Evolutionary conservation across 2,113 vertebrate genomes (phyloP).

Genomic region (Eupsittula cactorum): DNA sequence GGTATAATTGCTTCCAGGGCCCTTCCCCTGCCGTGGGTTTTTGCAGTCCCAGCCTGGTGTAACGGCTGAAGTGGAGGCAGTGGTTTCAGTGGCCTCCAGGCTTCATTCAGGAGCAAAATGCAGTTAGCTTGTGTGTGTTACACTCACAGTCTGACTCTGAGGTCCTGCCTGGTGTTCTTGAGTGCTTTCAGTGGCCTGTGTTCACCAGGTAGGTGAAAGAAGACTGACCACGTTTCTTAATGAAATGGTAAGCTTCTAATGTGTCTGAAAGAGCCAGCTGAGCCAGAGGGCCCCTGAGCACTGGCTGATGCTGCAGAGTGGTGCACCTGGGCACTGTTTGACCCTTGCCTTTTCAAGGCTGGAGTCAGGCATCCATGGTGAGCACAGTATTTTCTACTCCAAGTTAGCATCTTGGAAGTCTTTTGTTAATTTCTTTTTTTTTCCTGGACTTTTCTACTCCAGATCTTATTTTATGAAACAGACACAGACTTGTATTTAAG

Average conservation of each 20-base stretch:
- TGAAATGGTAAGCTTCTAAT: neutral
- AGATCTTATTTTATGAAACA: neutral
- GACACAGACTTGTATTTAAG: neutral
- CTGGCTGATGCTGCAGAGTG: neutral
- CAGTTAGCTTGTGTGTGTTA: neutral
- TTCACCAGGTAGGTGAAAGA: neutral
- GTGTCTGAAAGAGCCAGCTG: fast-evolving
- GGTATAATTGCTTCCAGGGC: fast-evolving
- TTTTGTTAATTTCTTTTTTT: neutral
- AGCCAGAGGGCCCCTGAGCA: fast-evolving
- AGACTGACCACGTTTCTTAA: fast-evolving
- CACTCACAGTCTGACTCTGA: fast-evolving
- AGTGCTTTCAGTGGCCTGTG: neutral
- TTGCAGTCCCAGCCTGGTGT: fast-evolving
- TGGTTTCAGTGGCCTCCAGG: neutral
- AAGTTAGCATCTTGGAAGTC: neutral
- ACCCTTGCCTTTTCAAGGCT: neutral
- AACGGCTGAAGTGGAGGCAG: fast-evolving
- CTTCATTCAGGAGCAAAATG: neutral
- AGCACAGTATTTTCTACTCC: neutral
- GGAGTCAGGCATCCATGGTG: neutral
- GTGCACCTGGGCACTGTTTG: neutral
- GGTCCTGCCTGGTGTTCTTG: fast-evolving
- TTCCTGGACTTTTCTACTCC: neutral
- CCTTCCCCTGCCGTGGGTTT: neutral